A percentile compares a stretch with the other conserved stretches of the same genome.
These are phyloP conservation scores for Dipodomys spectabilis DNA, from an alignment of 2,113 vertebrate genomes.

Conservation along the genomic window DNA sequence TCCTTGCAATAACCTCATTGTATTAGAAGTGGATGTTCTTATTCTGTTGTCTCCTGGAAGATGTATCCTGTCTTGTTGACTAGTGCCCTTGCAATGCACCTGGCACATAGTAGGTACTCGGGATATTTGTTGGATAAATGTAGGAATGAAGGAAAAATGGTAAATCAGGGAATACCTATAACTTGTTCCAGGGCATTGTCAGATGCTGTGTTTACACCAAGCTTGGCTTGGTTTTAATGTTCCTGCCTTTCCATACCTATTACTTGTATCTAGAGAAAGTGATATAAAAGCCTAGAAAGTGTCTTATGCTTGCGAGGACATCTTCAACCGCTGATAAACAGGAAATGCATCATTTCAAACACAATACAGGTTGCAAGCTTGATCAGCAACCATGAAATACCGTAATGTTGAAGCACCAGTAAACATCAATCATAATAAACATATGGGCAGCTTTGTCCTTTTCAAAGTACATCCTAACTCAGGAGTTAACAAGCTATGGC, in stretches of 20 bases:
- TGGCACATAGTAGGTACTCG: neutral
- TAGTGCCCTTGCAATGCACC: neutral
- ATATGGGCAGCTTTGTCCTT: neutral
- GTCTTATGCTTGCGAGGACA: constrained; percentile 56
- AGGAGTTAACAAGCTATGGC: neutral
- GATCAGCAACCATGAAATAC: neutral
- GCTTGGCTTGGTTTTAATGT: neutral
- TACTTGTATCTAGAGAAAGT: constrained; percentile 24
- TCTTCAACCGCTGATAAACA: constrained; percentile 73
- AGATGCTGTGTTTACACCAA: neutral
- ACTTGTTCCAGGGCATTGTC: neutral
- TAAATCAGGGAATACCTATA: neutral
- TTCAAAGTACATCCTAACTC: constrained; percentile 24
- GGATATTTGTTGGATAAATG: constrained; percentile 8
- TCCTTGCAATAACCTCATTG: rapidly evolving
- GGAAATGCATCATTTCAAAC: constrained; percentile 71
- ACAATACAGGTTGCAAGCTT: constrained; percentile 47
- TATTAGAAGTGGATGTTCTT: neutral
- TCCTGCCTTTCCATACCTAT: neutral
- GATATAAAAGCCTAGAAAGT: constrained; percentile 64
- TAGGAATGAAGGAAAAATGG: constrained; percentile 1
- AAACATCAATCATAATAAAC: neutral
- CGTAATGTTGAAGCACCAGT: neutral
- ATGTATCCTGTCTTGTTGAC: neutral
- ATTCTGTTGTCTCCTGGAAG: neutral